phyloP scores from a whole-genome alignment of 1,140 invertebrate species.

The Drosophila subobscura region DNA sequence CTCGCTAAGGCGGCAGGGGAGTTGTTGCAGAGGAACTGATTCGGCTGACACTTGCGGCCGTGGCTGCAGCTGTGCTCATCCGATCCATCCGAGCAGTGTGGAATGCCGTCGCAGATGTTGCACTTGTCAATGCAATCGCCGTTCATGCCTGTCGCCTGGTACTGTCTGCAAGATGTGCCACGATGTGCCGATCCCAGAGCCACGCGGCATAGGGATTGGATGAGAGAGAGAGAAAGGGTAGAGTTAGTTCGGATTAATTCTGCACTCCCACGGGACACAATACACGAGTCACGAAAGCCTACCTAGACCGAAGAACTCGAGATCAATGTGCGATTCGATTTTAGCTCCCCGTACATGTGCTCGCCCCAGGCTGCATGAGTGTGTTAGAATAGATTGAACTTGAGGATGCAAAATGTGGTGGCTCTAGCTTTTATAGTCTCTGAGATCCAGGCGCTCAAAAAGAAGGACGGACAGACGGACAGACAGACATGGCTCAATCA shows the following conservation, averaged over 20 bases:
- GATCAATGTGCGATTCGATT: slow-evolving; percentile 76
- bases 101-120: slow-evolving; percentile 91
- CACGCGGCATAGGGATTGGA: slow-evolving; percentile 13
- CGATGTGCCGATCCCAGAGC: slow-evolving; percentile 18
- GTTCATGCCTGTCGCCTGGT: slow-evolving; percentile 95
- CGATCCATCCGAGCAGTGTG: slow-evolving; percentile 93
- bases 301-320: slow-evolving; percentile 83
- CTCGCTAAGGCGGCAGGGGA: too few species aligned
- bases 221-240: neutral
- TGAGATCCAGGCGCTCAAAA: too few species aligned
- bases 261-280: neutral
- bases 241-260: neutral
- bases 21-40: slow-evolving; percentile 95
- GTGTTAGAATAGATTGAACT: neutral
- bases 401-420: neutral
- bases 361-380: slow-evolving; percentile 83
- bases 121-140: slow-evolving; percentile 94
- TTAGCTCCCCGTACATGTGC: slow-evolving; percentile 70
- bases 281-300: slow-evolving; percentile 11
- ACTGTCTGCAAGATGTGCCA: slow-evolving; percentile 87
- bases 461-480: too few species aligned
- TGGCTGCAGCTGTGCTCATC: slow-evolving; percentile 95
- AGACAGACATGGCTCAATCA: too few species aligned
- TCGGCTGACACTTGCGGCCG: slow-evolving; percentile 93
- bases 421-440: too few species aligned